Conservation (phyloP, 1,140 invertebrate genomes). For the Eufriesea mexicana region DNA sequence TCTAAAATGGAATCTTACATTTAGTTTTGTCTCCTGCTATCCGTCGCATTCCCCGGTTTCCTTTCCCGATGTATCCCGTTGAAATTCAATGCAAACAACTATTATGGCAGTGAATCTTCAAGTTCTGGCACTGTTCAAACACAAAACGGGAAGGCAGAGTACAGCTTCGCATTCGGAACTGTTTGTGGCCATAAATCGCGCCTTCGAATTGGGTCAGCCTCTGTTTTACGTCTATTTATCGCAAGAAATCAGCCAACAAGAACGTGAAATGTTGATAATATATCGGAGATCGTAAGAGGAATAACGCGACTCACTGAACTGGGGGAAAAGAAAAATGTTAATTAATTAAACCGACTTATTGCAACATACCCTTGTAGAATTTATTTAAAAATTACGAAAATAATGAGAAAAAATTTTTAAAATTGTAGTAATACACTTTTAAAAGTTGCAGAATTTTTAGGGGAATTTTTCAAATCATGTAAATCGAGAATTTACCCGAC, state of each 20-base stretch:
- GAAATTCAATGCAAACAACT: not conserved
- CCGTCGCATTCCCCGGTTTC: not conserved
- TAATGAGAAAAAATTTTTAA: no score
- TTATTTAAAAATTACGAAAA: no score
- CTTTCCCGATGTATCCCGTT: not conserved
- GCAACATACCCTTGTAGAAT: not conserved
- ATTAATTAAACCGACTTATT: not conserved
- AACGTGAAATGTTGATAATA: not conserved
- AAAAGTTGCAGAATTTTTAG: no score
- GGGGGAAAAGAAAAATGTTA: not conserved
- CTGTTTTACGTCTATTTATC: not conserved
- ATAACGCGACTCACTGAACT: not conserved
- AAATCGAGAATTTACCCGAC: no score
- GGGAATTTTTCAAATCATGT: no score
- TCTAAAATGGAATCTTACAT: not conserved
- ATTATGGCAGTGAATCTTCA: not conserved
- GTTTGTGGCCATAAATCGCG: not conserved
- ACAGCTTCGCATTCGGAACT: not conserved
- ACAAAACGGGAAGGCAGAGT: not conserved
- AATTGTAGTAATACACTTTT: no score
- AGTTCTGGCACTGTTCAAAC: not conserved
- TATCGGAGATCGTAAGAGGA: no score
- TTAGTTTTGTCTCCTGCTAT: not conserved
- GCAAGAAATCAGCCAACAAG: not conserved
- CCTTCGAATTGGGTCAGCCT: not conserved